Evolutionary conservation across 2,113 vertebrate genomes (phyloP).

Genomic region (Hassar affinis): DNA sequence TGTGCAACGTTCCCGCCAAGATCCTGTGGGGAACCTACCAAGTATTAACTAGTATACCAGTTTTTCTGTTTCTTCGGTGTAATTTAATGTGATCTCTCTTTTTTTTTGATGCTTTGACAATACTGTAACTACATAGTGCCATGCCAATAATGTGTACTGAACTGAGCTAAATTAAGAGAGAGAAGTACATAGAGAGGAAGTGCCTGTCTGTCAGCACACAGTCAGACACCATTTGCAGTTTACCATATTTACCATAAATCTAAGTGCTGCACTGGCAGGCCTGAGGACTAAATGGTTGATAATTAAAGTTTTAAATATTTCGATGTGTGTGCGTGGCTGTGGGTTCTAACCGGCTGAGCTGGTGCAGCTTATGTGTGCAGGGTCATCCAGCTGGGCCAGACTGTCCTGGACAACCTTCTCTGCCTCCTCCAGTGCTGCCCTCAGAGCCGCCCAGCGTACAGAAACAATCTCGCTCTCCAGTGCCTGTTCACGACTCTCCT

Average conservation of each 20-base stretch:
- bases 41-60: no score
- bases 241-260: no score
- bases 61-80: no score
- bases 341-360: slow-evolving; percentile 81
- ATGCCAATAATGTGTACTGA: not conserved
- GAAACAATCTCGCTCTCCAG: slow-evolving; percentile 70
- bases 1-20: no score
- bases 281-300: not conserved
- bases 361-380: slow-evolving; percentile 82
- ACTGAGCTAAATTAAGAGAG: not conserved
- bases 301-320: not conserved
- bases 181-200: not conserved
- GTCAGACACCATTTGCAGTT: not conserved
- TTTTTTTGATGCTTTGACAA: not conserved
- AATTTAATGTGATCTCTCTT: no score
- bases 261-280: not conserved
- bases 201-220: not conserved
- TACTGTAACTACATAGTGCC: not conserved
- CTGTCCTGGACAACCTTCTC: slow-evolving; percentile 83
- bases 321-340: no score
- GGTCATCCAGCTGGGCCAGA: slow-evolving; percentile 81
- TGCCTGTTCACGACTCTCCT: slow-evolving; percentile 78
- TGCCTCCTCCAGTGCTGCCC: slow-evolving; percentile 70
- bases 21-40: no score
- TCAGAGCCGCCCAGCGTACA: slow-evolving; percentile 76